phyloP scores from a whole-genome alignment of 2,113 vertebrate species.

The Piaya cayana region DNA sequence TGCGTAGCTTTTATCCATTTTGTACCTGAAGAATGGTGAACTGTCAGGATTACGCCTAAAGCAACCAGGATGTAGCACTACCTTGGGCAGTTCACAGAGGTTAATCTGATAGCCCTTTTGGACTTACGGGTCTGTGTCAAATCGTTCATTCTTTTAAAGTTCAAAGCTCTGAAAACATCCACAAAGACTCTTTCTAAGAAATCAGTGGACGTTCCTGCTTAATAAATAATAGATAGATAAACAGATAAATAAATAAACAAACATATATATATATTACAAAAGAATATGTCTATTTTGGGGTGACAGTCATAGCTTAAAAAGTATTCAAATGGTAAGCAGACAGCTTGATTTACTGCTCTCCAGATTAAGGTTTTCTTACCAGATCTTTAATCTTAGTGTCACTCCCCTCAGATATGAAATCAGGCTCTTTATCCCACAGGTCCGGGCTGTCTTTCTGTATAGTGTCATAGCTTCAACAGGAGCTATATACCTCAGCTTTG shows the following conservation, averaged over 20 bases:
- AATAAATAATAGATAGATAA: not conserved
- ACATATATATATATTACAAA: not conserved
- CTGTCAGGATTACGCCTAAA: not conserved
- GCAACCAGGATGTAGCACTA: rapidly evolving
- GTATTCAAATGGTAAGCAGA: not conserved
- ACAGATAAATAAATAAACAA: not conserved
- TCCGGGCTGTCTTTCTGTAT: not conserved
- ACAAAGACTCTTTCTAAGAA: not conserved
- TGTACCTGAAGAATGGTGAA: not conserved
- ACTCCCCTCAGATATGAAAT: not conserved
- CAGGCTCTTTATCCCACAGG: not conserved
- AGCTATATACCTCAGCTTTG: not conserved
- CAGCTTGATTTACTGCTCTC: not conserved
- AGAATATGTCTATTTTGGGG: not conserved
- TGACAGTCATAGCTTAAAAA: not conserved
- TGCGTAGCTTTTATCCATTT: not conserved
- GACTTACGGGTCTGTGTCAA: not conserved
- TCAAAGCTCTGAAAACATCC: not conserved
- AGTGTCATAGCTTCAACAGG: not conserved
- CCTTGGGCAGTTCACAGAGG: not conserved
- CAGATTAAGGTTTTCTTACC: not conserved
- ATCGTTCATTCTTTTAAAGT: not conserved
- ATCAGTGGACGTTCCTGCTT: not conserved
- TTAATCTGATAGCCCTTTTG: not conserved
- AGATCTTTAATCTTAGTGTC: not conserved